Percentiles rank a stretch among this genome's conserved stretches.
Conservation (phyloP, 2,888 invertebrate genomes). For the Amorpha juglandis region DNA sequence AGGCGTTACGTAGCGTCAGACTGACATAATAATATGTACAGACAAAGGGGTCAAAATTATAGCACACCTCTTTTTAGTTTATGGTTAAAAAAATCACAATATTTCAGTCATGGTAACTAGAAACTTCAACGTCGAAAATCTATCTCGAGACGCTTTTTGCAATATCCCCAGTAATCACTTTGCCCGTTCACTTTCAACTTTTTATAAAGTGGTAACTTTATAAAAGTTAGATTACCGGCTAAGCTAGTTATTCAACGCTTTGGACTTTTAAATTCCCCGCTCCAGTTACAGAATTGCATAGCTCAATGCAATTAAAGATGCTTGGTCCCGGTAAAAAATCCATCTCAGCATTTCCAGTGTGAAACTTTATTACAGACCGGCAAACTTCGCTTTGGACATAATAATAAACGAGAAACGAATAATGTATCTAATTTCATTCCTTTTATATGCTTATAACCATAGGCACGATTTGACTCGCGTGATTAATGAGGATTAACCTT, state of each 20-base stretch:
- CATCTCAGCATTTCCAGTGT: conserved; percentile 40
- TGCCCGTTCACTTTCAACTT: conserved; percentile 16
- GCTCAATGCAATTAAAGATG: conserved; percentile 41
- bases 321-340: conserved; percentile 36
- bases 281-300: conserved; percentile 27
- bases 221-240: conserved; percentile 30
- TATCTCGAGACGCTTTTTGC: background rate
- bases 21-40: too few species aligned
- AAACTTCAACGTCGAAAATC: conserved; percentile 5
- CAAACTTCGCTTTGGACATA: conserved; percentile 5
- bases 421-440: background rate
- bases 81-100: background rate
- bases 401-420: conserved; percentile 3
- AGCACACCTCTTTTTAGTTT: background rate
- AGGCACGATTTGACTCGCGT: too few species aligned
- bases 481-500: too few species aligned
- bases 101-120: background rate
- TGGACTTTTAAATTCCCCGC: conserved; percentile 24
- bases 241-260: conserved; percentile 27
- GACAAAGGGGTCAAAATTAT: too few species aligned
- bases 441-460: too few species aligned
- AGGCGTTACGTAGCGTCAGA: too few species aligned
- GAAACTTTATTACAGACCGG: conserved; percentile 37
- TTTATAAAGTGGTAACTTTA: conserved; percentile 26
- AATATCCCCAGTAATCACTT: conserved; percentile 20